A percentile compares a stretch with the other conserved stretches of the same genome.
phyloP scores from a whole-genome alignment of 2,797 vertebrate species.

The Myiotriccus ornatus region DNA sequence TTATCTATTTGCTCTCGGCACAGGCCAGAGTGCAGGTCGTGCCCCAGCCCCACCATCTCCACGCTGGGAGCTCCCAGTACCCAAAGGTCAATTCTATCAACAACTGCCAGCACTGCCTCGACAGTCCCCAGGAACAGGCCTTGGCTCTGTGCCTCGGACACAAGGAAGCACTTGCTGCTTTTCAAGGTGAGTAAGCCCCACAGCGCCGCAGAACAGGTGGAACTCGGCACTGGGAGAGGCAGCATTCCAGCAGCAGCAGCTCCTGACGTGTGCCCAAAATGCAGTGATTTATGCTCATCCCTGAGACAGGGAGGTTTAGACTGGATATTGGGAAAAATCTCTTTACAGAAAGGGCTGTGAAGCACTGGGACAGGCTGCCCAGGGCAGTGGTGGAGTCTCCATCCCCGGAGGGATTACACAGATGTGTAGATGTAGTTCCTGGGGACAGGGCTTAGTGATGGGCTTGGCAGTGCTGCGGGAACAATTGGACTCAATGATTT shows the following conservation, averaged over 20 bases:
- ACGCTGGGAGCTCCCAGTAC: fast-evolving
- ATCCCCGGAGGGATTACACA: background rate
- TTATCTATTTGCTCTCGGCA: background rate
- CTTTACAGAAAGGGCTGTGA: background rate
- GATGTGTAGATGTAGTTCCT: fast-evolving
- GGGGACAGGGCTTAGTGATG: background rate
- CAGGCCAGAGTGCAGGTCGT: background rate
- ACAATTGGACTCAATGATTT: fast-evolving
- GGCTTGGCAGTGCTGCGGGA: background rate
- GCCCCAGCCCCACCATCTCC: background rate
- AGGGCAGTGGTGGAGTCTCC: background rate
- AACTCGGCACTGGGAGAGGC: background rate
- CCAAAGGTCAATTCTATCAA: background rate
- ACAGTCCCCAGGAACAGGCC: background rate
- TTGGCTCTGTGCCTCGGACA: background rate
- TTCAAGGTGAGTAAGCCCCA: background rate
- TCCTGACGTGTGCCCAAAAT: fast-evolving
- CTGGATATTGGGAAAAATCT: background rate
- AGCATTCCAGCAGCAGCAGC: background rate
- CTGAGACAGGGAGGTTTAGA: background rate
- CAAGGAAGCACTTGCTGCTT: background rate
- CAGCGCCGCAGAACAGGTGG: fast-evolving
- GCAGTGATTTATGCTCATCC: background rate
- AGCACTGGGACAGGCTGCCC: background rate
- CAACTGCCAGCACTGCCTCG: fast-evolving